Evolutionary conservation across 1,140 invertebrate genomes (phyloP), one percentile per base, ranked within the genome.

Genomic region (Drosophila pseudoobscura): DNA sequence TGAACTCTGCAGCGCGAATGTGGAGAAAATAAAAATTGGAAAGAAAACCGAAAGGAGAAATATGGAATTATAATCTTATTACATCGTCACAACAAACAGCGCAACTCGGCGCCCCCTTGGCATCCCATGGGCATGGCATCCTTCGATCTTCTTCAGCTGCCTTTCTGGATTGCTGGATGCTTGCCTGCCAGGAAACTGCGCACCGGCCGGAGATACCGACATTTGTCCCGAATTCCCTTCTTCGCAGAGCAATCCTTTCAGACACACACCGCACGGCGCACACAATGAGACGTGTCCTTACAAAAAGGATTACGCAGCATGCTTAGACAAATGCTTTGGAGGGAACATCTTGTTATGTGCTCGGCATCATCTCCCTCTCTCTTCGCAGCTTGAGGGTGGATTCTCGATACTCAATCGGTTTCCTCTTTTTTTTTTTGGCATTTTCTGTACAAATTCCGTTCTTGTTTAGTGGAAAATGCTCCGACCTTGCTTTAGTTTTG

Each of bases 301-400:
- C 83, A 88, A 87, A 87, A 87, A 87, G 83, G 83, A 87, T 87
- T 87, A 87, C 82, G 78, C 78, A 82, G 83, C 78, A 88, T 88
- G 75, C 78, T 78, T 88, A 85, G 74, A 85, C 63, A 85, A 85
- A 85, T 77, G 65, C 61, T 51, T 9, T 35, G 29, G 29, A 78
- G 65, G 59, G 56, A 64, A 78, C 78, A 88, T 85, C 83, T 85
- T 82, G 82, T 88, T 85, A 85, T 68, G 51, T 53, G 51, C 68
- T 65, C 74, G 57, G 45, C 72, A 52, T 50, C 63, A 24, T 50
- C 63, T 29, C 50, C 65, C n/a, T 43, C 53, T 29, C 50, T 63
- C n/a, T 43, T 46, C 65, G 65, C 56, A 44, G 75, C 58, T 85
- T 82, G 82, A 88, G 83, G 82, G 82, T 78, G 82, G 82, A 87